Evolutionary conservation across 53 echinoderm and acorn worm genomes (phyloP).

Genomic region (Patiria pectinifera): DNA sequence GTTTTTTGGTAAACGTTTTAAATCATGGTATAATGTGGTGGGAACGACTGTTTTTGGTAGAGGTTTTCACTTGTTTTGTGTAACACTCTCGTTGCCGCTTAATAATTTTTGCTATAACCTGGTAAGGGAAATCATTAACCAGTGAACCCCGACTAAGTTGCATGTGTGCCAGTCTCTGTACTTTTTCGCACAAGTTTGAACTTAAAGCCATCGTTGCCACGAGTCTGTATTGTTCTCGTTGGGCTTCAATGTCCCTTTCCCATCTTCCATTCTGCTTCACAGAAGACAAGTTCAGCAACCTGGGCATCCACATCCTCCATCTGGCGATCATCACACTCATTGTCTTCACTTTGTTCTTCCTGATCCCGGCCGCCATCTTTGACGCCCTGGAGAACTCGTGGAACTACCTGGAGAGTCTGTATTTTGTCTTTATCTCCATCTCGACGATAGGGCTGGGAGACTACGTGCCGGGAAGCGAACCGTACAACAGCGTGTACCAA

Average conservation of each 20-base stretch:
- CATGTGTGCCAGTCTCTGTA: too few relatives aligned
- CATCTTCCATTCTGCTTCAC: slow-evolving; percentile 3
- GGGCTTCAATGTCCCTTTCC: not conserved
- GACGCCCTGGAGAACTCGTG: slow-evolving; percentile 74
- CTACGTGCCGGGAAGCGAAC: slow-evolving; percentile 82
- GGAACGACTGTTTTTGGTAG: not conserved
- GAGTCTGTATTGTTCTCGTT: too few relatives aligned
- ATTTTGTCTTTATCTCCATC: slow-evolving; percentile 93
- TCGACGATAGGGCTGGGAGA: slow-evolving; percentile 97
- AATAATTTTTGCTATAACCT: too few relatives aligned
- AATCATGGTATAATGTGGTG: not conserved
- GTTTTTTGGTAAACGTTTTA: not conserved
- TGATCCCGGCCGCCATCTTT: slow-evolving; percentile 88
- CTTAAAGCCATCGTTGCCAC: too few relatives aligned
- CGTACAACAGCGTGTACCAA: slow-evolving; percentile 47
- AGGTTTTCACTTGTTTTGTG: not conserved
- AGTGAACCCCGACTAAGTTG: too few relatives aligned
- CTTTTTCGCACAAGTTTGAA: too few relatives aligned
- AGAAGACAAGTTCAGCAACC: slow-evolving; percentile 74
- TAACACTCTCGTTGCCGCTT: not conserved
- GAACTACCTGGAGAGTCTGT: slow-evolving; percentile 87
- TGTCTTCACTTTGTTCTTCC: slow-evolving; percentile 79
- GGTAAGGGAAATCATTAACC: too few relatives aligned
- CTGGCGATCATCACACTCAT: slow-evolving; percentile 75
- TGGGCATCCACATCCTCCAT: slow-evolving; percentile 78